These are phyloP conservation scores for Ochotona curzoniae DNA, from an alignment of 2,113 vertebrate genomes.

Conservation along the genomic window DNA sequence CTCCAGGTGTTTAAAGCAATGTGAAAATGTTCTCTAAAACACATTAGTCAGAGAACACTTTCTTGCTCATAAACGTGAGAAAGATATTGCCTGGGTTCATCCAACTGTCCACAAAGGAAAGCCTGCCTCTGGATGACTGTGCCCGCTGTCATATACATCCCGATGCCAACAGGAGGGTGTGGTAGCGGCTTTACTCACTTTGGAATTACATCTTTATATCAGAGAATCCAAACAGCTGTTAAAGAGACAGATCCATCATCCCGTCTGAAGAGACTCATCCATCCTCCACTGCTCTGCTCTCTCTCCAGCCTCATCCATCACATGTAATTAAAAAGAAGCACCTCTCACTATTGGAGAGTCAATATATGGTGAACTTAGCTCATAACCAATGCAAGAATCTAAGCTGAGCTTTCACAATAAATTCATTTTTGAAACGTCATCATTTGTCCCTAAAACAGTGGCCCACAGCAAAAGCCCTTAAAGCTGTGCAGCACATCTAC, in stretches of 20 bases:
- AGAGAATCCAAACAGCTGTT: neutral
- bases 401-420: neutral
- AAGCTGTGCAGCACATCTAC: neutral
- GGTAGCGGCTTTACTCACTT: conserved; percentile 38
- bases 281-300: conserved; percentile 20
- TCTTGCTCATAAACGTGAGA: neutral
- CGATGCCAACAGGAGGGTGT: neutral
- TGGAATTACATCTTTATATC: conserved; percentile 2
- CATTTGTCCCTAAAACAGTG: neutral
- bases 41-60: neutral
- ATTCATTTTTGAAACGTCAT: conserved; percentile 27
- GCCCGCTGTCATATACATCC: neutral
- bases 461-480: neutral
- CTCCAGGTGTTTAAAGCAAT: neutral
- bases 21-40: neutral
- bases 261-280: neutral
- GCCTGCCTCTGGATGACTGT: conserved; percentile 26
- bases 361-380: neutral
- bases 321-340: conserved; percentile 47
- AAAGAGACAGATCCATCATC: neutral
- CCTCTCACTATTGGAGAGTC: neutral
- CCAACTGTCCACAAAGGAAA: conserved; percentile 16
- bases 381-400: neutral
- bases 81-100: neutral
- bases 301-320: conserved; percentile 18